These are phyloP conservation scores for Brachypodius melanocephalos DNA, from an alignment of 2,113 vertebrate species.

Conservation along the genomic window DNA sequence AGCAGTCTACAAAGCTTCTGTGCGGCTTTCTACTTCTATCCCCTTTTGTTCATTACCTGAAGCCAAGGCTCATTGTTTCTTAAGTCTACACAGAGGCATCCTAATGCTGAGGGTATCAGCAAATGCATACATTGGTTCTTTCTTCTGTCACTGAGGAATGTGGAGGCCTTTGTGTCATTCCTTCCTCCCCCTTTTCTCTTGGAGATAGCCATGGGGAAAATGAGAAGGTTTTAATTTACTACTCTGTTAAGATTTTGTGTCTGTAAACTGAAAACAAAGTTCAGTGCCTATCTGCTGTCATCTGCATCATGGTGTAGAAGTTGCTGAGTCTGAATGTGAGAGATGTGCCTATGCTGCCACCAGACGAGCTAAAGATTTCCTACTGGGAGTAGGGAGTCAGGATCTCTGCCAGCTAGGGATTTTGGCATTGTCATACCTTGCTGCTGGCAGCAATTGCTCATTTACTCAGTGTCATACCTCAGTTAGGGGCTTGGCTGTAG, in stretches of 20 bases:
- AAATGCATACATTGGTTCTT: conserved; percentile 56
- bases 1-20: neutral
- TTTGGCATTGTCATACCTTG: neutral
- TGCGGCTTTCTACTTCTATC: neutral
- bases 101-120: conserved; percentile 62
- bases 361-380: neutral
- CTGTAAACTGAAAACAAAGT: neutral
- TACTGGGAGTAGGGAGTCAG: neutral
- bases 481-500: neutral
- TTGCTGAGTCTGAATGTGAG: neutral
- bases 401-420: neutral
- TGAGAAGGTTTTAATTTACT: conserved; percentile 4
- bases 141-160: conserved; percentile 67
- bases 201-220: conserved; percentile 55
- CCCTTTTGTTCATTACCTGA: conserved; percentile 54
- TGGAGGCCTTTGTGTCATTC: conserved; percentile 51
- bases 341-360: neutral
- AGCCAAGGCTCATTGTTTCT: conserved; percentile 37
- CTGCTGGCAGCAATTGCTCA: neutral
- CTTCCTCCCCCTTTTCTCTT: conserved; percentile 57
- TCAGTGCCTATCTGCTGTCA: neutral
- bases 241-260: conserved; percentile 20
- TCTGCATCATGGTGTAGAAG: neutral
- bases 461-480: neutral
- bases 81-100: conserved; percentile 59